These are phyloP conservation scores for Montifringilla adamsi DNA, from an alignment of 2,113 vertebrate species.

Conservation along the genomic window DNA sequence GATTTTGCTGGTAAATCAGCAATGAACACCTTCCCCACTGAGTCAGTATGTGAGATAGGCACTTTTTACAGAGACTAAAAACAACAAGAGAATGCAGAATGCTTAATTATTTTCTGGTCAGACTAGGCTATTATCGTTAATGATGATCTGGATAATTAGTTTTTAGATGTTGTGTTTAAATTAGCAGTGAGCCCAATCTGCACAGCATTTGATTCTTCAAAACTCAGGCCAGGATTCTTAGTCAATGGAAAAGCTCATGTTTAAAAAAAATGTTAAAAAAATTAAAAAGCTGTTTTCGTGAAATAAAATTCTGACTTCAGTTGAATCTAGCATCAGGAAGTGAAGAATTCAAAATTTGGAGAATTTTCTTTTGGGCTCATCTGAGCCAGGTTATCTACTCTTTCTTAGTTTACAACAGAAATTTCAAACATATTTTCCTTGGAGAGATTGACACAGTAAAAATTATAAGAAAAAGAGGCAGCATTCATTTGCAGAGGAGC, in stretches of 20 bases:
- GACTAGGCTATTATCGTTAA: constrained; percentile 49
- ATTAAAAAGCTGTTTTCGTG: not conserved
- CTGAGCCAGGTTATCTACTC: not conserved
- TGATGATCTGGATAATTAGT: constrained; percentile 64
- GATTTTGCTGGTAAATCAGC: constrained; percentile 45
- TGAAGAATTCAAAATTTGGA: not conserved
- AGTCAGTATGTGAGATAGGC: not conserved
- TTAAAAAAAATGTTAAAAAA: not conserved
- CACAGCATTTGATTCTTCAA: constrained; percentile 6
- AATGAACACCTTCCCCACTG: constrained; percentile 18
- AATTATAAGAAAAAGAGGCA: not conserved
- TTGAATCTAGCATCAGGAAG: not conserved
- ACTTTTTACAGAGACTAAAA: constrained; percentile 50
- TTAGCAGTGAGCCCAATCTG: constrained; percentile 52
- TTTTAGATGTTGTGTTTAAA: constrained; percentile 59
- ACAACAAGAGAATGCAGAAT: constrained; percentile 42
- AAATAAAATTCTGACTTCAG: not conserved
- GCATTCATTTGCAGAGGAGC: not conserved
- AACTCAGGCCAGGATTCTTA: not conserved
- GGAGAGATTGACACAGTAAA: not conserved
- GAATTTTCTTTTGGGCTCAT: not conserved
- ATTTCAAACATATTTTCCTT: not conserved
- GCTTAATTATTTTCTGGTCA: constrained; percentile 65
- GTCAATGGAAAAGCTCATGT: not conserved
- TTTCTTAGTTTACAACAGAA: not conserved